A percentile compares a stretch with the other conserved stretches of the same genome.
Conservation (phyloP, 1,140 invertebrate genomes). For the Bombus pyrosoma region DNA sequence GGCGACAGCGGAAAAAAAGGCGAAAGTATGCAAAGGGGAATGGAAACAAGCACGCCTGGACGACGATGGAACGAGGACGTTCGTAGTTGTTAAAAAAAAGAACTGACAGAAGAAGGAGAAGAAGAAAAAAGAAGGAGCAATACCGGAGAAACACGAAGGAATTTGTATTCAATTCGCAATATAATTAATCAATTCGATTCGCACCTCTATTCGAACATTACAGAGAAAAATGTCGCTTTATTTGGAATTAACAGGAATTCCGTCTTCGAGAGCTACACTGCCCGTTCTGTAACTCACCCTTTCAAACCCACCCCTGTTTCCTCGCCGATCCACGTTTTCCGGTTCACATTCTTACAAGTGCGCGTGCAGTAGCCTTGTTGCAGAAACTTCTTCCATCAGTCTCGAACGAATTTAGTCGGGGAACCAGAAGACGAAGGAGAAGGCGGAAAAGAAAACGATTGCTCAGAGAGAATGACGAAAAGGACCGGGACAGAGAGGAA, state of each 20-base stretch:
- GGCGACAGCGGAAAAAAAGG: neutral
- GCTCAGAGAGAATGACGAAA: neutral
- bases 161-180: slow-evolving; percentile 44
- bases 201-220: slow-evolving; percentile 33
- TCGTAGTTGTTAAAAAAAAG: slow-evolving; percentile 1
- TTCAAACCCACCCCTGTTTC: neutral
- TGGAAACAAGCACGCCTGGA: slow-evolving; percentile 34
- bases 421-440: neutral
- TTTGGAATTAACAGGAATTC: slow-evolving; percentile 52
- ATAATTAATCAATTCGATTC: slow-evolving; percentile 49
- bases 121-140: neutral
- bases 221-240: slow-evolving; percentile 43
- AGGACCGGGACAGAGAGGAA: neutral
- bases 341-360: slow-evolving; percentile 27
- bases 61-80: neutral
- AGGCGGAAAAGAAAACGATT: neutral
- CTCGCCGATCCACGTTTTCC: neutral
- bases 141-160: neutral
- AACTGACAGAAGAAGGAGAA: neutral
- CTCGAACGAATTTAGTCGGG: neutral
- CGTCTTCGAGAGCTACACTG: neutral
- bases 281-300: too few relatives aligned
- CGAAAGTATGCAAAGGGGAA: slow-evolving; percentile 17
- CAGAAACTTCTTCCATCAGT: slow-evolving; percentile 6
- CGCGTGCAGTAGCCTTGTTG: too few relatives aligned